Evolutionary conservation across 2,888 invertebrate genomes (phyloP).

Genomic region (Aelia acuminata): DNA sequence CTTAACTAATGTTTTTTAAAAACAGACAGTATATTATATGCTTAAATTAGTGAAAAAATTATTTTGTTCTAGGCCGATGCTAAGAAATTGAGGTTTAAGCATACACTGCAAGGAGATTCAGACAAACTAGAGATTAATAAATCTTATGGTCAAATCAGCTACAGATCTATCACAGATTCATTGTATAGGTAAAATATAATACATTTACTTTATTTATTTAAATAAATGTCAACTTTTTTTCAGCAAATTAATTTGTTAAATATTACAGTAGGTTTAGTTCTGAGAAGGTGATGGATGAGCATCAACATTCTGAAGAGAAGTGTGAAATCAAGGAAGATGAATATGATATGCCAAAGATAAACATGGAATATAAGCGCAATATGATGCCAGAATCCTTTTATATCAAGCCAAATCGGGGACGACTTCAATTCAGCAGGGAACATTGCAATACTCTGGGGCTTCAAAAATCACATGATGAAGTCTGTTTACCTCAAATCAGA

Average conservation of each 20-base stretch:
- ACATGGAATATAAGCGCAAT: slow-evolving; percentile 56
- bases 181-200: background rate
- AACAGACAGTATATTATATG: background rate
- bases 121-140: background rate
- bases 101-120: background rate
- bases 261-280: background rate
- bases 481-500: slow-evolving; percentile 40
- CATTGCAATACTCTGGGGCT: slow-evolving; percentile 60
- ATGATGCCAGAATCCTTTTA: slow-evolving; percentile 63
- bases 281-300: background rate
- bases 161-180: background rate
- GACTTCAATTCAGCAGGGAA: slow-evolving; percentile 68
- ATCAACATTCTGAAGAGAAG: background rate
- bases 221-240: background rate
- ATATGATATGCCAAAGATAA: slow-evolving; percentile 53
- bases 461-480: slow-evolving; percentile 20
- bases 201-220: background rate
- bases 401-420: slow-evolving; percentile 64
- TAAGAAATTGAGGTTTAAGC: background rate
- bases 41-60: too few species aligned
- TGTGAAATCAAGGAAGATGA: background rate
- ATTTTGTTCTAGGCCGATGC: background rate
- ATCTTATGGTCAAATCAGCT: background rate
- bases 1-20: background rate
- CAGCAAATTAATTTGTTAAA: background rate